Evolutionary conservation across 2,888 invertebrate genomes (phyloP), one percentile per base, ranked within the genome.

Genomic region (Mesoligia furuncula): DNA sequence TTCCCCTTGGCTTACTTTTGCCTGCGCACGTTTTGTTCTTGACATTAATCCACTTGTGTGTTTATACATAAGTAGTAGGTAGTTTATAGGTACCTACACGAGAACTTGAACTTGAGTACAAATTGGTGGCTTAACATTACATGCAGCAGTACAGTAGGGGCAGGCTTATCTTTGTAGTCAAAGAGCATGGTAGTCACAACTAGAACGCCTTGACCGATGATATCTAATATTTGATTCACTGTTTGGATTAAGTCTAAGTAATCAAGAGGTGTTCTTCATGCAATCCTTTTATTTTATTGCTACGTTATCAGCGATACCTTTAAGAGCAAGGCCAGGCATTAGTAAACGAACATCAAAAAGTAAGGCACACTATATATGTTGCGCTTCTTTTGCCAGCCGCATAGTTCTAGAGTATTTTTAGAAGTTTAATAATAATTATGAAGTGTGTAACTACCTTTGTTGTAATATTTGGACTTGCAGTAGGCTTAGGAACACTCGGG

Each of bases 261-360:
- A 75, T 45, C 75, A 79, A 79, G 67, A 85, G 45, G 20, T 76
- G 24, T 74, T 67, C 59, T 80, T 57, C 54, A 75, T 67, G 54
- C 64, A 85, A 71, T 81, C 77, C 77, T 79, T 80, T 79, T 76
- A 83, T 82, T 81, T 73, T 20, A 71, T 85, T 79, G 67, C 71
- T n/a, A 24, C 65, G 68, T 83, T 88, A 88, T 85, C 82, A 83
- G 72, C 64, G 66, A 78, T 72, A 76, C 54, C 51, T 72, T 73
- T 71, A 73, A 70, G 66, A 75, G 76, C 80, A 81, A 87, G 87
- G 87, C 48, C 77, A 84, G 70, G 65, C 51, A 75, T 74, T 80
- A 73, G n/a, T 81, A 70, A 79, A 77, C 66, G 65, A 81, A 81
- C 64, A 80, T 75, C 31, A 69, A 76, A 74, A 64, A 66, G 65